Conservation (phyloP, 2,888 invertebrate genomes). For the Bombylius major region DNA sequence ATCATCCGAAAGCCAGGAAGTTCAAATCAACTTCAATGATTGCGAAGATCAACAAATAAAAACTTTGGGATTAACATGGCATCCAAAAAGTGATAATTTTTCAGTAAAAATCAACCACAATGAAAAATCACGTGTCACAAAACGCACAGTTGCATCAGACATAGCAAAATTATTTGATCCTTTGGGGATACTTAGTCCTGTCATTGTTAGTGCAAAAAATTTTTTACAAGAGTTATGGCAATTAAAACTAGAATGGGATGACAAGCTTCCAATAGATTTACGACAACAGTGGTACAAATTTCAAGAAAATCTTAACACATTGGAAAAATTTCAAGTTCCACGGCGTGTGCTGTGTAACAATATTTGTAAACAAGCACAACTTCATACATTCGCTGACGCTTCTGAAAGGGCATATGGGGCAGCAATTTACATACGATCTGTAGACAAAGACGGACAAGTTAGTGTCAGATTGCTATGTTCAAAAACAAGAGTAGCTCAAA, state of each 20-base stretch:
- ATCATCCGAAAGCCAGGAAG: not conserved
- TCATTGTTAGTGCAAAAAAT: not conserved
- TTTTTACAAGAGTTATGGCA: slow-evolving; percentile 2
- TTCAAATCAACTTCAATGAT: not conserved
- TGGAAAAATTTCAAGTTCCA: too few relatives aligned
- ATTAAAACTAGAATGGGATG: slow-evolving; percentile 1
- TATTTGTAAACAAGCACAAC: not conserved
- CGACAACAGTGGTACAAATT: too few relatives aligned
- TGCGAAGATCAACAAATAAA: not conserved
- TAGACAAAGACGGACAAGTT: not conserved
- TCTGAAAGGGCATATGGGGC: slow-evolving; percentile 3
- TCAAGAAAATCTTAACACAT: too few relatives aligned
- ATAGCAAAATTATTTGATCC: slow-evolving; percentile 6
- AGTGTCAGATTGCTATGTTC: slow-evolving; percentile 6
- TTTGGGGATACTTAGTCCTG: slow-evolving; percentile 1
- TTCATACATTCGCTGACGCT: slow-evolving; percentile 11
- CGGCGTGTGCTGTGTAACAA: too few relatives aligned
- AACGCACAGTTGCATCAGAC: slow-evolving; percentile 1
- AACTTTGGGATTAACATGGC: slow-evolving; percentile 4
- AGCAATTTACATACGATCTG: not conserved
- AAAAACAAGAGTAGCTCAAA: slow-evolving; percentile 8
- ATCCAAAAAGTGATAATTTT: slow-evolving; percentile 7
- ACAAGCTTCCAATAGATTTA: too few relatives aligned
- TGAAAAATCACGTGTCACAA: not conserved
- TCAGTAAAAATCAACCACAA: slow-evolving; percentile 3